Conservation (phyloP, 2,113 vertebrate species). For the Potamarius usumacintae region DNA sequence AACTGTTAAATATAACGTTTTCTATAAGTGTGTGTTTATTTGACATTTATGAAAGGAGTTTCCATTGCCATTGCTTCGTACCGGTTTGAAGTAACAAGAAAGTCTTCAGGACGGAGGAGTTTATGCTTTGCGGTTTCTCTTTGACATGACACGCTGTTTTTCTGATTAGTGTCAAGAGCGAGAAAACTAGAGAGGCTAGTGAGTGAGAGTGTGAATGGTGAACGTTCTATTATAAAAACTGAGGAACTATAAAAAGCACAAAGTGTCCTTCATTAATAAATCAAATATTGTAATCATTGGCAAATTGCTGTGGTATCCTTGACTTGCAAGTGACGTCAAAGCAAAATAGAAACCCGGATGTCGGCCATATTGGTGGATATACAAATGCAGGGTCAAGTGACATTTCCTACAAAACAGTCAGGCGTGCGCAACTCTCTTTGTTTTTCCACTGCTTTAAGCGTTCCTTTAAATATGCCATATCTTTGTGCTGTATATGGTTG, state of each 20-base stretch:
- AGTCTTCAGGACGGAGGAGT: not conserved
- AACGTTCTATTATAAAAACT: not conserved
- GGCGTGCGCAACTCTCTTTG: too few species aligned
- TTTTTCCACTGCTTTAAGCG: too few species aligned
- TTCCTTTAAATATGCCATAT: too few species aligned
- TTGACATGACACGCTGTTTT: not conserved
- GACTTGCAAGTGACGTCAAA: too few species aligned
- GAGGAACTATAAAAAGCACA: not conserved
- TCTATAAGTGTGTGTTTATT: not conserved
- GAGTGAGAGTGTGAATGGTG: not conserved
- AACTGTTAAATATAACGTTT: not conserved
- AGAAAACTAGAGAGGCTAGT: not conserved
- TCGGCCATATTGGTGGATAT: too few species aligned
- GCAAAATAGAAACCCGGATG: too few species aligned
- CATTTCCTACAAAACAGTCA: too few species aligned
- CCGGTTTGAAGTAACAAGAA: not conserved
- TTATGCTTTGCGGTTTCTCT: not conserved
- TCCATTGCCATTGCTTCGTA: not conserved
- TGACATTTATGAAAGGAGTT: not conserved
- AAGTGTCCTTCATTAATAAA: not conserved
- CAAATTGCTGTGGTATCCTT: too few species aligned
- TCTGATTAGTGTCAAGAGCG: not conserved
- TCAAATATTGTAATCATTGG: too few species aligned
- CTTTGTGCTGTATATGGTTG: too few species aligned
- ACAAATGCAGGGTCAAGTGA: too few species aligned